These are phyloP conservation scores for Corythaeola cristata DNA, from an alignment of 2,113 vertebrate genomes.

Conservation along the genomic window DNA sequence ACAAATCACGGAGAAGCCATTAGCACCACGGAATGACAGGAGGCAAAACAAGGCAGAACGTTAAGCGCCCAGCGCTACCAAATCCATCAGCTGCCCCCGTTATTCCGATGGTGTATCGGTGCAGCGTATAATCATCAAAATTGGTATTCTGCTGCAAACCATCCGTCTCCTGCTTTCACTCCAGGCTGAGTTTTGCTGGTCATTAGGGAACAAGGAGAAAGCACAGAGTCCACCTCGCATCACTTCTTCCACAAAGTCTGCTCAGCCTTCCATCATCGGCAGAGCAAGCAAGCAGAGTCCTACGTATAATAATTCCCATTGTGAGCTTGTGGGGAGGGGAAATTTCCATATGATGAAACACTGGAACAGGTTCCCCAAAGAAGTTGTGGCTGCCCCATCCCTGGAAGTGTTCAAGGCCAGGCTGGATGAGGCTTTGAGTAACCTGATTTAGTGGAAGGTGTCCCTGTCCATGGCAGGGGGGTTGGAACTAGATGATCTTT, in stretches of 20 bases:
- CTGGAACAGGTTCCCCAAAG: too few relatives aligned
- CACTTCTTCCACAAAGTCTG: neutral
- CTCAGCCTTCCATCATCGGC: rapidly evolving
- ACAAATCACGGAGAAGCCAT: neutral
- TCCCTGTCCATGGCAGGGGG: too few relatives aligned
- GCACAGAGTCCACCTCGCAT: rapidly evolving
- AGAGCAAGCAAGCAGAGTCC: neutral
- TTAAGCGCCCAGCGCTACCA: neutral
- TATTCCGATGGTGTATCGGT: neutral
- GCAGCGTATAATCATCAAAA: constrained; percentile 32
- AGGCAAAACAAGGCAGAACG: neutral
- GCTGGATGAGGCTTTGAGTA: too few relatives aligned
- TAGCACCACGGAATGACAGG: neutral
- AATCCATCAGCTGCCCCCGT: neutral
- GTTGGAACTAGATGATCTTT: too few relatives aligned
- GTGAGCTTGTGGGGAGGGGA: neutral
- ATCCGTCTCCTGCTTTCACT: neutral
- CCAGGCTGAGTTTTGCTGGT: neutral
- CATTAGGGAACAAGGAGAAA: neutral
- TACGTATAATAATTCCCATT: neutral
- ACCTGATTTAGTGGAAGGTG: too few relatives aligned
- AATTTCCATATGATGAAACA: neutral
- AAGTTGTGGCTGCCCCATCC: too few relatives aligned
- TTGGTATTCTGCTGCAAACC: neutral
- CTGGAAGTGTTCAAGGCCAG: too few relatives aligned